Evolutionary conservation across 2,888 invertebrate species (phyloP).

Genomic region (Hipparchia sbordonii): DNA sequence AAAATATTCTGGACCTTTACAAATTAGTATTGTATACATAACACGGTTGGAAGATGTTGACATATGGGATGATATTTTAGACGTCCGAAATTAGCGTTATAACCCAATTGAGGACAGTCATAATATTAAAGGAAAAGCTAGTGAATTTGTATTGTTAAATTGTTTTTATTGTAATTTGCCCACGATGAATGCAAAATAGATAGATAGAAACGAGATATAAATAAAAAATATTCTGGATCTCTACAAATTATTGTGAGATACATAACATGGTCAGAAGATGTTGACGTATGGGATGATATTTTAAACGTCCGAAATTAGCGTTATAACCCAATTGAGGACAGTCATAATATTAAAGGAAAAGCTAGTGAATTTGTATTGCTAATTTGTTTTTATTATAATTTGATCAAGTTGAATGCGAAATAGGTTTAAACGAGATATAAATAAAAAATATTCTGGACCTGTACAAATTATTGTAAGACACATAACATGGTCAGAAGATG

Average conservation of each 20-base stretch:
- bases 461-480: not conserved
- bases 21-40: not conserved
- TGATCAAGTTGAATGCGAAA: too few species aligned
- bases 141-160: constrained; percentile 10
- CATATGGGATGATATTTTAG: constrained; percentile 20
- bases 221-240: not conserved
- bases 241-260: not conserved
- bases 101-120: constrained; percentile 28
- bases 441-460: not conserved
- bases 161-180: too few species aligned
- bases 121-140: constrained; percentile 30
- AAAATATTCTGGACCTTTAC: not conserved
- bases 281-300: constrained; percentile 23
- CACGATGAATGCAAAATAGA: too few species aligned
- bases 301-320: constrained; percentile 32
- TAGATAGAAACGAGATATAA: not conserved
- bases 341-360: constrained; percentile 32
- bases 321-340: constrained; percentile 29
- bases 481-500: not conserved
- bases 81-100: constrained; percentile 35
- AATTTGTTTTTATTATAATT: too few species aligned
- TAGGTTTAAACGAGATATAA: not conserved
- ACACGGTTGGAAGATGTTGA: constrained; percentile 10
- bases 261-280: not conserved
- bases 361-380: constrained; percentile 16